phyloP scores from a whole-genome alignment of 2,888 invertebrate genomes.

The Cephonodes hylas region DNA sequence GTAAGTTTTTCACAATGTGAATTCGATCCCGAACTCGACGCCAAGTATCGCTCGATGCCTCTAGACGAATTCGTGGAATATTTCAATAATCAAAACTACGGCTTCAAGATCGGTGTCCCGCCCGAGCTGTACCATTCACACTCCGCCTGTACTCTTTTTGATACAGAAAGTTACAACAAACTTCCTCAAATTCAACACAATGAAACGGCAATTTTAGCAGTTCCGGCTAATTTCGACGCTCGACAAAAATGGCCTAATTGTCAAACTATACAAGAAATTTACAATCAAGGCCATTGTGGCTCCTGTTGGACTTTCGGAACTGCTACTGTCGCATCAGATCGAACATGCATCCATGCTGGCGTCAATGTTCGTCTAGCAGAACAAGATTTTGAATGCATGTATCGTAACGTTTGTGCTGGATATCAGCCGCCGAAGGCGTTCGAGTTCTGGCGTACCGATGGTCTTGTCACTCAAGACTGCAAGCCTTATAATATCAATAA shows the following conservation, averaged over 20 bases:
- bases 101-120: not conserved
- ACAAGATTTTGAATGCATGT: not conserved
- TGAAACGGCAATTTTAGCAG: not conserved
- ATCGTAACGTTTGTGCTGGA: not conserved
- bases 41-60: not conserved
- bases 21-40: not conserved
- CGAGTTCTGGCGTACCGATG: not conserved
- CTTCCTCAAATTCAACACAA: not conserved
- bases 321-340: not conserved
- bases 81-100: not conserved
- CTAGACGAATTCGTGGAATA: not conserved
- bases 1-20: not conserved
- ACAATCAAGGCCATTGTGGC: not conserved
- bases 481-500: not conserved
- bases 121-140: not conserved
- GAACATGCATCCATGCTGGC: not conserved
- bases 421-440: not conserved
- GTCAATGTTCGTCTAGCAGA: not conserved
- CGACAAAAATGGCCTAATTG: not conserved
- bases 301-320: not conserved
- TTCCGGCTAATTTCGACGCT: not conserved
- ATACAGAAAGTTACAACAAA: not conserved
- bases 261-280: not conserved
- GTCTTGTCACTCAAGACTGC: not conserved
- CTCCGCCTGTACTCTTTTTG: not conserved